These are phyloP conservation scores for Ibycter americanus DNA, from an alignment of 2,797 vertebrate genomes.

Conservation along the genomic window DNA sequence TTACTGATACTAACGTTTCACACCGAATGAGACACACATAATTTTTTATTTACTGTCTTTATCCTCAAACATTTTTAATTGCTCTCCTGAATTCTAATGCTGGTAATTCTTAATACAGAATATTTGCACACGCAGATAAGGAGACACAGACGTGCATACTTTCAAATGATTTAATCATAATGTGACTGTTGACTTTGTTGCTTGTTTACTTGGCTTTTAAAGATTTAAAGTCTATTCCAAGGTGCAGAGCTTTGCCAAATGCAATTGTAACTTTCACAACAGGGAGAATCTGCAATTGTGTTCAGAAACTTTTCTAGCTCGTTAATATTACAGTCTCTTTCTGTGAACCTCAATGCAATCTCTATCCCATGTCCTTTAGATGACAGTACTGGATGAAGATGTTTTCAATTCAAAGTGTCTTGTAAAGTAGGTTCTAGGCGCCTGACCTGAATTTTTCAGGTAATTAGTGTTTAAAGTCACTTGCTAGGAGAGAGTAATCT, in stretches of 20 bases:
- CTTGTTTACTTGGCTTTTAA: conserved; percentile 20
- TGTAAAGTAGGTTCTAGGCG: background rate
- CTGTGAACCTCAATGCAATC: background rate
- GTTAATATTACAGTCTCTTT: background rate
- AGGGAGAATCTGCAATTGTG: background rate
- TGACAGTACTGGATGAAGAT: background rate
- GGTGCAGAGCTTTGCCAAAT: background rate
- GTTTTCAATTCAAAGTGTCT: background rate
- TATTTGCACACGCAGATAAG: background rate
- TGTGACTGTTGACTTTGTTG: background rate
- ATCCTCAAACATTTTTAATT: conserved; percentile 4
- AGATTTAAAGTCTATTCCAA: background rate
- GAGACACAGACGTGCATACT: background rate
- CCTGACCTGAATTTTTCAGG: background rate
- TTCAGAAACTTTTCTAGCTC: background rate
- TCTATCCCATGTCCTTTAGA: background rate
- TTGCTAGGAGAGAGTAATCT: background rate
- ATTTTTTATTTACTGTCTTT: background rate
- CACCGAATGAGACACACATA: background rate
- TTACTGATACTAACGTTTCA: background rate
- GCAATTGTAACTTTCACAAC: background rate
- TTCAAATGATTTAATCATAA: background rate
- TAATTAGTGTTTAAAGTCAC: background rate
- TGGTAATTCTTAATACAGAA: conserved; percentile 3
- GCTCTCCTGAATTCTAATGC: background rate